Evolutionary conservation across 2,797 vertebrate species (phyloP).

Genomic region (Chaenodraco wilsoni): DNA sequence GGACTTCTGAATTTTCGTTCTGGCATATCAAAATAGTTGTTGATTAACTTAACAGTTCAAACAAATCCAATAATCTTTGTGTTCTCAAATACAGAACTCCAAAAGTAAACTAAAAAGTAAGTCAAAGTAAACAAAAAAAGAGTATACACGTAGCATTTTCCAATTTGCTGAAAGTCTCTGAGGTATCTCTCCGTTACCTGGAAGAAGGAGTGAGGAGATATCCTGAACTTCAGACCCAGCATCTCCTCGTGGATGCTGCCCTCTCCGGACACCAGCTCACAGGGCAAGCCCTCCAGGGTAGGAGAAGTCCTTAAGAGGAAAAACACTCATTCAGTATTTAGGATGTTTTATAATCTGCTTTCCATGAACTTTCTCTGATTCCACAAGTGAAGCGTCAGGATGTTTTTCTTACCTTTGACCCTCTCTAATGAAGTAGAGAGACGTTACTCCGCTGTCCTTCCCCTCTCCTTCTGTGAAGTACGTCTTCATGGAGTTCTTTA

Average conservation of each 20-base stretch:
- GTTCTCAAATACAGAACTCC: too few relatives aligned
- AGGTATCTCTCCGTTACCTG: constrained; percentile 82
- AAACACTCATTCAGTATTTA: neutral
- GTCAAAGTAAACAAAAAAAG: too few relatives aligned
- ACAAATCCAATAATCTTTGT: too few relatives aligned
- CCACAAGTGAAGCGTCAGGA: too few relatives aligned
- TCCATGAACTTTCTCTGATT: neutral
- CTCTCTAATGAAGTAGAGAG: constrained; percentile 93
- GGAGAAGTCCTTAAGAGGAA: constrained; percentile 87
- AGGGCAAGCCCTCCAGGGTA: constrained; percentile 89
- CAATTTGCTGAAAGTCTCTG: neutral
- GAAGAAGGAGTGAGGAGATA: constrained; percentile 98
- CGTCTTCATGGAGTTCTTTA: constrained; percentile 87
- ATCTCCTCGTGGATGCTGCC: constrained; percentile 92
- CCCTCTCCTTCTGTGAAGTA: constrained; percentile 90
- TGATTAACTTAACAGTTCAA: too few relatives aligned
- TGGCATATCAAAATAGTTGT: too few relatives aligned
- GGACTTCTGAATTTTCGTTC: too few relatives aligned
- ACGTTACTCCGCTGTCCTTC: constrained; percentile 88
- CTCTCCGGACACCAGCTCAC: constrained; percentile 92
- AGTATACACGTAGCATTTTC: too few relatives aligned
- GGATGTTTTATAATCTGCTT: neutral
- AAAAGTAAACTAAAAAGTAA: too few relatives aligned
- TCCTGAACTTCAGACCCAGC: constrained; percentile 92
- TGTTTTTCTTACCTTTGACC: constrained; percentile 89